Evolutionary conservation across 2,888 invertebrate species (phyloP), one percentile per base, ranked within the genome.

Genomic region (Apocheima hispidaria): DNA sequence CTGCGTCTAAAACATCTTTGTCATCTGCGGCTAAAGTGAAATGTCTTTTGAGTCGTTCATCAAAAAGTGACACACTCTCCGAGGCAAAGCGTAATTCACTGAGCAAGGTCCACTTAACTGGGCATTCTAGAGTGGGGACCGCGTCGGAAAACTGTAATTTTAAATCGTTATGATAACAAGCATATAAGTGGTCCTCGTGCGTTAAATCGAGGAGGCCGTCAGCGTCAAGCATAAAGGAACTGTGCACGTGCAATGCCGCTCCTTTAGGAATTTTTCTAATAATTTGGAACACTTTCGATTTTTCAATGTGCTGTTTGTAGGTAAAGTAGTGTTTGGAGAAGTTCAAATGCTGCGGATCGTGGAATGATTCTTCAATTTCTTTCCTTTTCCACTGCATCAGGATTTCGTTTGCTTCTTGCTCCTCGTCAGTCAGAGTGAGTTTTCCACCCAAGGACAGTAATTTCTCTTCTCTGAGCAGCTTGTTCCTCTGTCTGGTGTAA

Each of bases 181-280:
- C 92, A 81, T 95, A 95, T 44, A 96, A 87, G 79, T 95, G 80
- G 1, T 94, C 93, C 28, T 94, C 91, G 68, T 95, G 95, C 1
- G 96, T 96, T 60, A 96, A 77, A 49, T 94, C 88, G 23, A 95
- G 84, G 40, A 96, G 72, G 53, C 90, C 94, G 49, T 95, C 94
- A 0, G 93, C 87, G 35, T 94, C 94, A 14, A 94, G 93, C 69
- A 95, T 88, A 0, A 95, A 93, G 0, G 94, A 94, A 69, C 95
- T 94, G 74, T 96, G 96, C 0, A 94, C 93, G 73, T 96, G 97
- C 12, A 96, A 81, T 0, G 94, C 94, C 0, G 93, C 95, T 0
- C 96, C 97, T 87, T 97, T 97, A 0, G 97, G 97, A 94, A 97
- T 94, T 50, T 77, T 82, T 55, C 87, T 88, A 6, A 97, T 94